Conservation (phyloP, 1,140 invertebrate genomes). For the Sarcophaga peregrina region DNA sequence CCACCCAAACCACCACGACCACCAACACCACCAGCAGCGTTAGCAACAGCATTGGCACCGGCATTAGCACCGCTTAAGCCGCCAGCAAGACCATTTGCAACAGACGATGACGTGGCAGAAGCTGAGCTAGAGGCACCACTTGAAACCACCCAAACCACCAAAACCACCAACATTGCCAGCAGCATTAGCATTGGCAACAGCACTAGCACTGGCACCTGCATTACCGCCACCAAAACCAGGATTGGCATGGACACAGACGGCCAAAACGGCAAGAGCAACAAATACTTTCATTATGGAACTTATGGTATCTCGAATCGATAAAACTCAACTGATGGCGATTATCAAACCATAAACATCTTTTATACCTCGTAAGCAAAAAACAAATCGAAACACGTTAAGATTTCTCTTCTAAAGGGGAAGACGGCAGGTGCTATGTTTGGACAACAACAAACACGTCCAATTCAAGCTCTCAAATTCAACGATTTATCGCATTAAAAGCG, state of each 20-base stretch:
- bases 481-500: neutral
- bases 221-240: neutral
- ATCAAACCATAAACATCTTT: neutral
- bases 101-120: neutral
- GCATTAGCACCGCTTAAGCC: constrained; percentile 24
- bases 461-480: neutral
- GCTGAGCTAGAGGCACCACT: neutral
- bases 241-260: neutral
- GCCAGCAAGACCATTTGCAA: neutral
- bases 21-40: constrained; percentile 6
- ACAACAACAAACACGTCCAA: neutral
- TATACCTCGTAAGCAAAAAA: neutral
- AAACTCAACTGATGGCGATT: constrained; percentile 21
- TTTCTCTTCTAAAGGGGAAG: neutral
- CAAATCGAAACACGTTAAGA: neutral
- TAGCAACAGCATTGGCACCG: neutral
- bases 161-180: constrained; percentile 18
- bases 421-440: neutral
- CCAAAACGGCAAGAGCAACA: constrained; percentile 24
- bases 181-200: neutral
- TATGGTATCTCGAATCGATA: neutral
- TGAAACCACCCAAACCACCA: constrained; percentile 30
- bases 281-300: constrained; percentile 25
- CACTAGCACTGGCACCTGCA: constrained; percentile 25
- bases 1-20: constrained; percentile 29